Evolutionary conservation across 2,113 vertebrate genomes (phyloP).

Genomic region (Chaenogobius annularis): DNA sequence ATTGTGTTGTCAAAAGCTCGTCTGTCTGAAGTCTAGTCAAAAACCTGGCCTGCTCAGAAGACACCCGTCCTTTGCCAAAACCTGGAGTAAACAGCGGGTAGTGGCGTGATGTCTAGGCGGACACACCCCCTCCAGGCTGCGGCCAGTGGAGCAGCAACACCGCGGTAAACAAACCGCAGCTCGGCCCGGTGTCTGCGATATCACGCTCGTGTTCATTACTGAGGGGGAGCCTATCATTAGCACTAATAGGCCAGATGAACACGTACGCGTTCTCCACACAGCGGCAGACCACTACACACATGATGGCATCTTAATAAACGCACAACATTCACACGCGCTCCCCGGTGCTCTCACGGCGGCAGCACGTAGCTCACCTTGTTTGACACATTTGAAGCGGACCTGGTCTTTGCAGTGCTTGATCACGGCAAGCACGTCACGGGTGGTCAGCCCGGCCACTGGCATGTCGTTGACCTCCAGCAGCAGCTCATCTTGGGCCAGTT

Average conservation of each 20-base stretch:
- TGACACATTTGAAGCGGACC: conserved; percentile 96
- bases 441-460: conserved; percentile 95
- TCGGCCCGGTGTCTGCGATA: conserved; percentile 15
- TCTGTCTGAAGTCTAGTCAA: conserved; percentile 17
- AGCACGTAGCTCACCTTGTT: conserved; percentile 85
- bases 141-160: conserved; percentile 49
- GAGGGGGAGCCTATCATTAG: neutral
- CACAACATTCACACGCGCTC: neutral
- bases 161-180: conserved; percentile 50
- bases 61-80: conserved; percentile 19
- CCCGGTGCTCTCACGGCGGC: neutral
- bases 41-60: conserved; percentile 38
- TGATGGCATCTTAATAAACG: conserved; percentile 48
- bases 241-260: conserved; percentile 27
- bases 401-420: conserved; percentile 99
- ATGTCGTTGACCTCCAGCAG: conserved; percentile 98
- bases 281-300: conserved; percentile 43
- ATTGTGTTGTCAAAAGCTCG: conserved; percentile 9
- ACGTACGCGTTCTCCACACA: conserved; percentile 17
- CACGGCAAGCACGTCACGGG: conserved; percentile 94
- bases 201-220: conserved; percentile 3
- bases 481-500: conserved; percentile 92
- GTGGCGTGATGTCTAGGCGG: conserved; percentile 47
- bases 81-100: conserved; percentile 46
- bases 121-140: conserved; percentile 69